phyloP scores from a whole-genome alignment of 1,140 invertebrate species.

The Globodera ellingtonae region DNA sequence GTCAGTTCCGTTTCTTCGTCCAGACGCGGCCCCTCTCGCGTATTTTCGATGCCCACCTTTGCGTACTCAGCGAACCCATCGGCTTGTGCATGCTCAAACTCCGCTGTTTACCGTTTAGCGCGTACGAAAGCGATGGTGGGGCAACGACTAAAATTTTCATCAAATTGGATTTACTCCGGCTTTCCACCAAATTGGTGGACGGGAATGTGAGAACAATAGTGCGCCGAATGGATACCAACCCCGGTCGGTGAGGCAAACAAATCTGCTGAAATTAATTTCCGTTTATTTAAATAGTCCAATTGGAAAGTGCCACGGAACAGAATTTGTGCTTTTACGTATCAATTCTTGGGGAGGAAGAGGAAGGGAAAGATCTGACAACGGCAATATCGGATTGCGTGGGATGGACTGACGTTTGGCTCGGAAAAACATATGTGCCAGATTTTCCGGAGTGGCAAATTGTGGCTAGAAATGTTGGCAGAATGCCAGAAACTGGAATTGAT shows the following conservation, averaged over 20 bases:
- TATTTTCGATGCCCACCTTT: background rate
- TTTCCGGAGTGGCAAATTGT: background rate
- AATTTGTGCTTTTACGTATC: conserved; percentile 6
- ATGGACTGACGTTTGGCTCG: conserved; percentile 5
- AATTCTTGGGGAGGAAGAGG: background rate
- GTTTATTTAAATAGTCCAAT: background rate
- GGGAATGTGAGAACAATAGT: background rate
- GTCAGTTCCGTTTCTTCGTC: background rate
- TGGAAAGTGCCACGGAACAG: background rate
- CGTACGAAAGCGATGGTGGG: background rate
- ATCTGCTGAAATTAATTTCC: background rate
- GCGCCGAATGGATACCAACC: background rate
- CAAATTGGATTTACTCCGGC: background rate
- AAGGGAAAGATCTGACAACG: background rate
- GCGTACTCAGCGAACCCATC: background rate
- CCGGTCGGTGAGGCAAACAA: background rate
- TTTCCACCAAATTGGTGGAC: background rate
- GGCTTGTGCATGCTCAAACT: background rate
- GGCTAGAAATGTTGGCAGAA: background rate
- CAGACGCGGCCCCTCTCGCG: background rate
- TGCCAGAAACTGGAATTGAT: background rate
- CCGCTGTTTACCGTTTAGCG: background rate
- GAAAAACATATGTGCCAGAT: conserved; percentile 3
- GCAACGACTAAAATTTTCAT: background rate
- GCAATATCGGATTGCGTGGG: background rate